These are phyloP conservation scores for Andrena praecox DNA, from an alignment of 2,888 invertebrate species.

Conservation along the genomic window DNA sequence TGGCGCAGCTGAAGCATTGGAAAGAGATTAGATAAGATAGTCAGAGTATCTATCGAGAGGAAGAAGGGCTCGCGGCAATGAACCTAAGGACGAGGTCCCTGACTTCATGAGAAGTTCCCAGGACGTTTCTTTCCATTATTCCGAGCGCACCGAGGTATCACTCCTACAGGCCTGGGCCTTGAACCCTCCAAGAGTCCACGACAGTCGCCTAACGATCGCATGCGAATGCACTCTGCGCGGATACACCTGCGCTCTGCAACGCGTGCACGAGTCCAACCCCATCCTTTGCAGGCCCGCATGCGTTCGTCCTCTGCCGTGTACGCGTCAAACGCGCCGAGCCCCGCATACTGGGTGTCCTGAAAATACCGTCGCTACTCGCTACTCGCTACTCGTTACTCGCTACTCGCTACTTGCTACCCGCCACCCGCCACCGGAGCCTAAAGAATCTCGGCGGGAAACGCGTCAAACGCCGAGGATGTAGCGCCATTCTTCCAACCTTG, in stretches of 20 bases:
- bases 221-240: slow-evolving; percentile 41
- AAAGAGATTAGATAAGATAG: background rate
- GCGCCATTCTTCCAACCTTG: too few species aligned
- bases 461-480: too few species aligned
- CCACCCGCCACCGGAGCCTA: background rate
- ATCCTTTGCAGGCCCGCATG: slow-evolving; percentile 17
- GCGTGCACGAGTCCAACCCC: slow-evolving; percentile 36
- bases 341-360: background rate
- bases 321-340: background rate
- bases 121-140: slow-evolving; percentile 76
- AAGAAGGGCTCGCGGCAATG: slow-evolving; percentile 72
- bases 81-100: slow-evolving; percentile 73
- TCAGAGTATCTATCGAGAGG: background rate
- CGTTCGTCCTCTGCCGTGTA: background rate
- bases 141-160: slow-evolving; percentile 64
- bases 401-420: background rate
- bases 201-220: slow-evolving; percentile 53
- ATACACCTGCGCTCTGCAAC: slow-evolving; percentile 40
- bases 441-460: background rate
- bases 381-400: too few species aligned
- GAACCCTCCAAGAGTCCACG: slow-evolving; percentile 70
- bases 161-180: slow-evolving; percentile 67
- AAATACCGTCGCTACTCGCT: background rate
- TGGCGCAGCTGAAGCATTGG: background rate
- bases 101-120: slow-evolving; percentile 80